Conservation (phyloP, 2,113 vertebrate species). For the Sialia sialis region DNA sequence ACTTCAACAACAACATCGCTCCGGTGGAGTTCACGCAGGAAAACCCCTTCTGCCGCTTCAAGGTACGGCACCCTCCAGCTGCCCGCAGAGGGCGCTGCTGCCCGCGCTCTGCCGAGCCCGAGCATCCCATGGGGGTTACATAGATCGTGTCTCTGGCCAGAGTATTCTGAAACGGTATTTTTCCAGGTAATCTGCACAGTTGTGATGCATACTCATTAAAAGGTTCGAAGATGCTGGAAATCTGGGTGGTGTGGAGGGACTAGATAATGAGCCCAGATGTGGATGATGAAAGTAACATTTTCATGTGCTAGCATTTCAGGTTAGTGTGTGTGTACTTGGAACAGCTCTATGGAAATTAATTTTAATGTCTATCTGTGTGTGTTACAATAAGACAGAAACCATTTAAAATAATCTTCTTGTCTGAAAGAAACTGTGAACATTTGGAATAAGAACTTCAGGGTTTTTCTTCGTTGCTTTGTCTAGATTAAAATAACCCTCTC, state of each 20-base stretch:
- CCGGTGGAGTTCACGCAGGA: constrained; percentile 94
- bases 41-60: constrained; percentile 97
- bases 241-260: not conserved
- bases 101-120: not conserved
- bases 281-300: not conserved
- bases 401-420: not conserved
- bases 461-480: not conserved
- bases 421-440: not conserved
- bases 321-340: not conserved
- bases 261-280: not conserved
- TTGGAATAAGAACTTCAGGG: not conserved
- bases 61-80: constrained; percentile 71
- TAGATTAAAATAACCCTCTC: not conserved
- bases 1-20: constrained; percentile 87
- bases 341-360: not conserved
- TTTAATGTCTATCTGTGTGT: not conserved
- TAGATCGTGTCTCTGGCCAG: not conserved
- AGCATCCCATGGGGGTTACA: not conserved
- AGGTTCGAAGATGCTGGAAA: not conserved
- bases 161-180: not conserved
- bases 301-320: not conserved
- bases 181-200: not conserved
- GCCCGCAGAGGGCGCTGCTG: not conserved
- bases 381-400: not conserved
- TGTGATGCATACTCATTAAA: not conserved